Evolutionary conservation across 2,797 vertebrate species (phyloP).

Genomic region (Hephaestus fuliginosus): DNA sequence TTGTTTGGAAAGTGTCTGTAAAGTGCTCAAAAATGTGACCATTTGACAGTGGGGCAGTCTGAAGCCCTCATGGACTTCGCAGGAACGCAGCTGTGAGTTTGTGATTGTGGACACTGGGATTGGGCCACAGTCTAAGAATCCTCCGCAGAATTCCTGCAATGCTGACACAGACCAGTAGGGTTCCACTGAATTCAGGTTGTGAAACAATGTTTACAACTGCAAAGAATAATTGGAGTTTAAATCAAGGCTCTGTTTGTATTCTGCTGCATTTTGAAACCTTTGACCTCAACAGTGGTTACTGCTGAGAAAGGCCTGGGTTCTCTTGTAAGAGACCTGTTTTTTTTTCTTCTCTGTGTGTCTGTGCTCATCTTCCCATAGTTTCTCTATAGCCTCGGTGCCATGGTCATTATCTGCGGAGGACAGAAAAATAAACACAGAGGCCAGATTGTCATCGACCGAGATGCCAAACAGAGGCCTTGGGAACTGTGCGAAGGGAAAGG

Average conservation of each 20-base stretch:
- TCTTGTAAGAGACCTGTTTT: not conserved
- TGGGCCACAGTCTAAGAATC: not conserved
- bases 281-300: not conserved
- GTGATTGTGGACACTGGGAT: too few species aligned
- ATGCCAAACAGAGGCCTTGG: constrained; percentile 59
- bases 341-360: constrained; percentile 4
- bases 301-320: constrained; percentile 21
- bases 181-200: not conserved
- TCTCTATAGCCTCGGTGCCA: constrained; percentile 42
- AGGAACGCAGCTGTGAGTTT: too few species aligned
- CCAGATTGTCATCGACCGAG: constrained; percentile 66
- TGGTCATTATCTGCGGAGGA: constrained; percentile 62
- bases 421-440: constrained; percentile 69
- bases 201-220: not conserved
- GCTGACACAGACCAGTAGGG: not conserved
- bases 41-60: too few species aligned
- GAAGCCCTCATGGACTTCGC: too few species aligned
- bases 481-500: constrained; percentile 29
- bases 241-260: not conserved
- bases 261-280: constrained; percentile 15
- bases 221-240: constrained; percentile 5
- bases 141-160: not conserved
- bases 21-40: not conserved
- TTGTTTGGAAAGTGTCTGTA: not conserved
- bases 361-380: constrained; percentile 50